A percentile compares a stretch with the other conserved stretches of the same genome.
phyloP scores from a whole-genome alignment of 2,888 invertebrate genomes.

The Acanthosoma haemorrhoidale region DNA sequence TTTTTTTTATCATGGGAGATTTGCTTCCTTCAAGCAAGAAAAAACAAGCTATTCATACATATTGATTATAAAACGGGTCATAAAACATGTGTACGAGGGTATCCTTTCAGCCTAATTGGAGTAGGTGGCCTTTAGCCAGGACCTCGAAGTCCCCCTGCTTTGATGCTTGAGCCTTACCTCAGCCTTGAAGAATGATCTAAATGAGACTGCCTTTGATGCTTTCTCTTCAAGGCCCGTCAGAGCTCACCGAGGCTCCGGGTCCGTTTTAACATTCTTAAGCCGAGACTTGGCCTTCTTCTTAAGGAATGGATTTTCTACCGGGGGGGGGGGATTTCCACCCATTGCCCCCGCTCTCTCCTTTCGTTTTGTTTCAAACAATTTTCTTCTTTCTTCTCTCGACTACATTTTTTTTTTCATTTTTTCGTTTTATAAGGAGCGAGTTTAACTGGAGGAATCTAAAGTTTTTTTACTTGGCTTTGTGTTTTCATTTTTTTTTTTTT shows the following conservation, averaged over 20 bases:
- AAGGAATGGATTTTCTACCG: conserved; percentile 4
- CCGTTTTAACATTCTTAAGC: conserved; percentile 8
- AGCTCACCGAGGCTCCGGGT: too few relatives aligned
- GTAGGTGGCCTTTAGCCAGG: neutral
- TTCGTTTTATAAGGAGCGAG: conserved; percentile 9
- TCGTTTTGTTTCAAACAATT: conserved; percentile 8
- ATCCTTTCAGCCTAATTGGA: neutral
- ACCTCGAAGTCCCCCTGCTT: too few relatives aligned
- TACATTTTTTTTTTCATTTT: neutral
- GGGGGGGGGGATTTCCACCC: neutral
- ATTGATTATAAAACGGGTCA: neutral
- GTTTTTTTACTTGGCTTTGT: neutral
- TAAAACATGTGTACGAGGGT: neutral
- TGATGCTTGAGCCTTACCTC: too few relatives aligned
- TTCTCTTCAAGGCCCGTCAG: neutral
- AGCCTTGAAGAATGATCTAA: neutral
- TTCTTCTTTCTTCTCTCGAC: neutral
- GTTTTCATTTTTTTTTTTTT: neutral
- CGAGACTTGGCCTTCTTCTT: neutral
- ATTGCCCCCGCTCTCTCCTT: neutral
- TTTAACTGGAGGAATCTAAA: conserved; percentile 12
- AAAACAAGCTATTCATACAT: too few relatives aligned
- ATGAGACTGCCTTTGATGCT: neutral
- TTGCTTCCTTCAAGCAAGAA: too few relatives aligned
- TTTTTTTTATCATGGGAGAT: too few relatives aligned